Evolutionary conservation across 1,140 invertebrate species (phyloP).

Genomic region (Drosophila suzukii): DNA sequence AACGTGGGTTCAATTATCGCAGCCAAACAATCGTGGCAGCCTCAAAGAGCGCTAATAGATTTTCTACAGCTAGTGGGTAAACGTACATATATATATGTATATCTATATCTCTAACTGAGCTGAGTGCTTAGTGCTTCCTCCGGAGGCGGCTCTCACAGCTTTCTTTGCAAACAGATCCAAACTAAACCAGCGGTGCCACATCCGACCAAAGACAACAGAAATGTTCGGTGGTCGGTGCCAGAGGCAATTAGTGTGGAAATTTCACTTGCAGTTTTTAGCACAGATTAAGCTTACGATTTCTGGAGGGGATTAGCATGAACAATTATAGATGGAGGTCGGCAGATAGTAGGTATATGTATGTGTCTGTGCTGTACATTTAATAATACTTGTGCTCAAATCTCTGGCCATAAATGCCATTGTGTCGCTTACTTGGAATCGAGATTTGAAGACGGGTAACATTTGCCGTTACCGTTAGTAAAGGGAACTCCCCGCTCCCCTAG

Average conservation of each 20-base stretch:
- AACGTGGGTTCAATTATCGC: constrained; percentile 83
- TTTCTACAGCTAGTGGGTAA: constrained; percentile 57
- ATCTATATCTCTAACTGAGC: not conserved
- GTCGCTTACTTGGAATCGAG: constrained; percentile 45
- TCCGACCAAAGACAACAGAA: constrained; percentile 59
- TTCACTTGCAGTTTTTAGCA: constrained; percentile 78
- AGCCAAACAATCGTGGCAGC: constrained; percentile 71
- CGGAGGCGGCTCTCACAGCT: constrained; percentile 53
- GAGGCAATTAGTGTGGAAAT: constrained; percentile 77
- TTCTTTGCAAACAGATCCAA: constrained; percentile 72
- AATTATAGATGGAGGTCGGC: constrained; percentile 78
- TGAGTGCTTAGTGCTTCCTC: constrained; percentile 40
- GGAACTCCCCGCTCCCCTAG: constrained; percentile 8
- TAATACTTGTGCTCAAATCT: constrained; percentile 27
- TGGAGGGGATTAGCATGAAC: constrained; percentile 70
- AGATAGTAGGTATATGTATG: constrained; percentile 30
- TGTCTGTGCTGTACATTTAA: constrained; percentile 7
- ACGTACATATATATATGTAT: not conserved
- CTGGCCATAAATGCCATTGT: constrained; percentile 22
- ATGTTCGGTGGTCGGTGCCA: constrained; percentile 54
- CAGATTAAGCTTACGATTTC: constrained; percentile 62
- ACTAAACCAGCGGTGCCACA: constrained; percentile 24
- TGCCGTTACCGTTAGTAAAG: constrained; percentile 52
- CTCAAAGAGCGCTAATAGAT: constrained; percentile 77
- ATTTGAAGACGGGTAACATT: constrained; percentile 38